phyloP scores from a whole-genome alignment of 2,797 vertebrate species.

The Balearica regulorum region DNA sequence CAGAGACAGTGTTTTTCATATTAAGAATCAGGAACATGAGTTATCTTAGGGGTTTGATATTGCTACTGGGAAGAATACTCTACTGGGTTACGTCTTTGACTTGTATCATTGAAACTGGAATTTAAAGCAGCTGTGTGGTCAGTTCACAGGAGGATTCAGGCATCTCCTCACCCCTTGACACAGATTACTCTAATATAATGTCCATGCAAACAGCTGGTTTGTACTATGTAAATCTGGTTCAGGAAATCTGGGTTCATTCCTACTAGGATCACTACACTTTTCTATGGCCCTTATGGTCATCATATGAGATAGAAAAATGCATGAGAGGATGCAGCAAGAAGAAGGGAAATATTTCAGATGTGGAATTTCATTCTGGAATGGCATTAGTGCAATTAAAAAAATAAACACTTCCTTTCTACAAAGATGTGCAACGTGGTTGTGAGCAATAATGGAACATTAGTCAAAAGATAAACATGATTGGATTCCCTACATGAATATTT shows the following conservation, averaged over 20 bases:
- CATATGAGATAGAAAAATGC: not conserved
- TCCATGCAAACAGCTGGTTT: not conserved
- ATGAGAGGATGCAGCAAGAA: not conserved
- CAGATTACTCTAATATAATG: not conserved
- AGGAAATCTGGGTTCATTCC: not conserved
- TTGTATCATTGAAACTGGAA: not conserved
- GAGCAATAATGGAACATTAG: not conserved
- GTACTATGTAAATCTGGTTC: not conserved
- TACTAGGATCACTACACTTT: not conserved
- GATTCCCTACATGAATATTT: not conserved
- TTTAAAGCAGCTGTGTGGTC: not conserved
- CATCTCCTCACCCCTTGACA: not conserved
- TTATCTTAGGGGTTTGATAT: not conserved
- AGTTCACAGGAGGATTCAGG: not conserved
- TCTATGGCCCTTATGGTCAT: not conserved
- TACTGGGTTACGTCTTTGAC: not conserved
- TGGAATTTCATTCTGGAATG: not conserved
- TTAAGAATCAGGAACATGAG: not conserved
- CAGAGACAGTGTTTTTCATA: not conserved
- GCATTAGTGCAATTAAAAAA: not conserved
- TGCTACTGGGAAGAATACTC: not conserved
- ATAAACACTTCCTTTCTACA: not conserved
- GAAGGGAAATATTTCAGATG: not conserved
- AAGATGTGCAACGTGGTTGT: not conserved
- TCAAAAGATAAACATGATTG: not conserved